phyloP scores from a whole-genome alignment of 2,888 invertebrate species.

The Drosophila fulvimacula region DNA sequence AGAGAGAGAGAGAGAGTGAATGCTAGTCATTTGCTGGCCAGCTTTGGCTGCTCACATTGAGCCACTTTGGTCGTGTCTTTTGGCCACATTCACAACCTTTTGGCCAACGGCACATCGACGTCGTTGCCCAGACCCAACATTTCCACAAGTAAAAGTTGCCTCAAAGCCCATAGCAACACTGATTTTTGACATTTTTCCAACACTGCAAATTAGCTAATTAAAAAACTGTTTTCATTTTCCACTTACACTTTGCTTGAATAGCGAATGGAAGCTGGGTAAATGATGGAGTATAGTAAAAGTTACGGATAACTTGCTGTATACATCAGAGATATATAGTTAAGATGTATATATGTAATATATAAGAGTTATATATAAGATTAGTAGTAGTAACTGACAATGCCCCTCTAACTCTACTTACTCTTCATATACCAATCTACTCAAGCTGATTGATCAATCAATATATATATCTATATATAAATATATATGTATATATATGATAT shows the following conservation, averaged over 20 bases:
- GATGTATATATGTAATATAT: too few relatives aligned
- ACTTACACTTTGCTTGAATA: not conserved
- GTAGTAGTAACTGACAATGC: too few relatives aligned
- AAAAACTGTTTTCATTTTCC: not conserved
- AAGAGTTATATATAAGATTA: too few relatives aligned
- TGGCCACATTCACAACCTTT: not conserved
- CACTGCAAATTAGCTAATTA: constrained; percentile 6
- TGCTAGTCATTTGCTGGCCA: constrained; percentile 69
- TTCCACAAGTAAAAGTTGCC: not conserved
- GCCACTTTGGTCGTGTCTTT: not conserved
- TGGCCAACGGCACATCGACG: constrained; percentile 42
- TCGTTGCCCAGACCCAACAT: not conserved
- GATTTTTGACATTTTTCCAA: constrained; percentile 3
- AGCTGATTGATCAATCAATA: too few relatives aligned
- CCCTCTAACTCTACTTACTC: too few relatives aligned
- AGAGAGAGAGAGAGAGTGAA: not conserved
- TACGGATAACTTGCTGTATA: too few relatives aligned
- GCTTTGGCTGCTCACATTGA: constrained; percentile 71
- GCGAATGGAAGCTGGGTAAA: not conserved
- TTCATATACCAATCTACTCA: too few relatives aligned
- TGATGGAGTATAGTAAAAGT: not conserved
- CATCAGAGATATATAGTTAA: too few relatives aligned
- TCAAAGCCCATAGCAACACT: not conserved
- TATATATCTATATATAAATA: too few relatives aligned
- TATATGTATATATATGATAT: too few relatives aligned